These are phyloP conservation scores for Myripristis murdjan DNA, from an alignment of 2,797 vertebrate genomes.

Conservation along the genomic window DNA sequence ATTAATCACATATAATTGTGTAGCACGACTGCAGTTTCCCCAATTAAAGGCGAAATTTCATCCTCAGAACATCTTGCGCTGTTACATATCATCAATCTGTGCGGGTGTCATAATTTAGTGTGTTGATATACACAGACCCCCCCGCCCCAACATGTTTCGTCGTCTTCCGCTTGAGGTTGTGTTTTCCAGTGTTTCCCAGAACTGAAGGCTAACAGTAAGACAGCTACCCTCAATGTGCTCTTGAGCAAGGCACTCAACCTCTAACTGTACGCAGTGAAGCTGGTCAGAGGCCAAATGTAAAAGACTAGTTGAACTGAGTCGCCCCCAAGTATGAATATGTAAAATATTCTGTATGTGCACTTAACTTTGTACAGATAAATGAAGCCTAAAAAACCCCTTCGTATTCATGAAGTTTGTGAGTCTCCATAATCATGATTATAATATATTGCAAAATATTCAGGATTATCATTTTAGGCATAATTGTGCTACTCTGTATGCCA, in stretches of 20 bases:
- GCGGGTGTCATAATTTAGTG: too few relatives aligned
- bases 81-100: too few relatives aligned
- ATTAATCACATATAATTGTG: slow-evolving; percentile 20
- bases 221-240: too few relatives aligned
- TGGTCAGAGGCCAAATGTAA: too few relatives aligned
- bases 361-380: slow-evolving; percentile 58
- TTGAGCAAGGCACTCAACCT: too few relatives aligned
- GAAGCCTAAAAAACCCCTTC: slow-evolving; percentile 38
- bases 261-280: too few relatives aligned
- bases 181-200: not conserved
- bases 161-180: not conserved
- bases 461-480: slow-evolving; percentile 25
- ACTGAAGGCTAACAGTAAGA: too few relatives aligned
- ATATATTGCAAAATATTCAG: slow-evolving; percentile 30
- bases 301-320: too few relatives aligned
- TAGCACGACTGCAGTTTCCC: not conserved
- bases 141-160: too few relatives aligned
- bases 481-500: slow-evolving; percentile 17
- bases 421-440: slow-evolving; percentile 37
- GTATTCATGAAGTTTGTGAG: slow-evolving; percentile 5
- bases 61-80: too few relatives aligned
- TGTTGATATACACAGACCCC: too few relatives aligned
- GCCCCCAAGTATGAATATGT: too few relatives aligned
- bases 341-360: slow-evolving; percentile 21
- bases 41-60: slow-evolving; percentile 6